These are phyloP conservation scores for Venusia cambrica DNA, from an alignment of 2,888 invertebrate genomes.

Conservation along the genomic window DNA sequence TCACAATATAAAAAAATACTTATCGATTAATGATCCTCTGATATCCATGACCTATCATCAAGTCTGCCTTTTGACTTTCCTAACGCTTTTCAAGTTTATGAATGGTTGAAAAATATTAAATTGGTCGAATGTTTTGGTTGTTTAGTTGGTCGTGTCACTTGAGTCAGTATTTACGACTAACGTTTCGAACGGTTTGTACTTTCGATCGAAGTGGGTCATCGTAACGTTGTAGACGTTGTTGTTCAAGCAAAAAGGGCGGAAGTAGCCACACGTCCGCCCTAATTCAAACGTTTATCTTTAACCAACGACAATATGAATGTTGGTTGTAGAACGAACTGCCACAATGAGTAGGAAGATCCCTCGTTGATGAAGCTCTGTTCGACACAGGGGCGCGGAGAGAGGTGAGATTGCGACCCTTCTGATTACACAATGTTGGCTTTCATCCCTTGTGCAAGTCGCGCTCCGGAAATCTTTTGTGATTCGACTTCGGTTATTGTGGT, in stretches of 20 bases:
- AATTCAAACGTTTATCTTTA: conserved; percentile 23
- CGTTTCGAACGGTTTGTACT: too few species aligned
- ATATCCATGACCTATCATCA: too few species aligned
- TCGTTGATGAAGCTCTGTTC: conserved; percentile 78
- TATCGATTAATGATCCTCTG: too few species aligned
- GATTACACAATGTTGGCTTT: conserved; percentile 80
- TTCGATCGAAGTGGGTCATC: conserved; percentile 8
- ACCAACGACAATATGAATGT: conserved; percentile 11
- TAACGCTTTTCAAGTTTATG: too few species aligned
- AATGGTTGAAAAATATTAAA: too few species aligned
- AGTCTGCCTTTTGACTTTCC: too few species aligned
- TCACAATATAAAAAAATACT: too few species aligned
- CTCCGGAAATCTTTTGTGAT: conserved; percentile 81
- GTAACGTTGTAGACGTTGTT: conserved; percentile 6
- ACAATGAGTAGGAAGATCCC: conserved; percentile 72
- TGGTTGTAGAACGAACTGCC: conserved; percentile 51
- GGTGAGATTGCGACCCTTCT: conserved; percentile 79
- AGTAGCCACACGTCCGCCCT: conserved; percentile 17
- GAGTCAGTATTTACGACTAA: too few species aligned
- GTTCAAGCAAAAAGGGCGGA: conserved; percentile 9
- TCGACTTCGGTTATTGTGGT: conserved; percentile 77
- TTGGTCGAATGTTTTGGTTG: too few species aligned
- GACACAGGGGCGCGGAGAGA: conserved; percentile 61
- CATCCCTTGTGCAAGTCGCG: conserved; percentile 79
- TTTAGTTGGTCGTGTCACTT: too few species aligned